Evolutionary conservation across 2,797 vertebrate genomes (phyloP).

Genomic region (Mergus octosetaceus): DNA sequence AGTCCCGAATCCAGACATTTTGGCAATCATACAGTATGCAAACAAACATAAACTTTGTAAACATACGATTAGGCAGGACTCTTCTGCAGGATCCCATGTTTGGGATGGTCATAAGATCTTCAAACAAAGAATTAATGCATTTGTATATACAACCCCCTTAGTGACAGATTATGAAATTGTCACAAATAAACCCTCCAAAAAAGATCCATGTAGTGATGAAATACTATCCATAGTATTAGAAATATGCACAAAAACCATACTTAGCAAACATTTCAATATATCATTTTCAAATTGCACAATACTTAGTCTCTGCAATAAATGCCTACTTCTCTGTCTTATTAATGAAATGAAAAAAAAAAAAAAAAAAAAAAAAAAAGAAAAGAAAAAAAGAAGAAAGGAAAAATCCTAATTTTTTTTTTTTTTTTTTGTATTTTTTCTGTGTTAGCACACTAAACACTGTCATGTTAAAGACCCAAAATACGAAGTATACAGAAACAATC

Average conservation of each 20-base stretch:
- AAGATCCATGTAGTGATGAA: background rate
- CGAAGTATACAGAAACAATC: background rate
- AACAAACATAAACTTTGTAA: slow-evolving; percentile 65
- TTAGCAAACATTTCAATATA: background rate
- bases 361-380: background rate
- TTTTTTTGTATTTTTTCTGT: background rate
- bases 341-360: background rate
- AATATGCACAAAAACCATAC: background rate
- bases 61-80: slow-evolving; percentile 48
- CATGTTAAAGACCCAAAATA: background rate
- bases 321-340: background rate
- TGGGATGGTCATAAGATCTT: slow-evolving; percentile 34
- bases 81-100: slow-evolving; percentile 25
- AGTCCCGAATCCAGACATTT: background rate
- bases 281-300: background rate
- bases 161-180: slow-evolving; percentile 51
- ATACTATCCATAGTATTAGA: background rate
- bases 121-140: slow-evolving; percentile 66
- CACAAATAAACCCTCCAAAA: slow-evolving; percentile 8
- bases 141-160: slow-evolving; percentile 35
- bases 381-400: background rate
- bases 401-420: background rate
- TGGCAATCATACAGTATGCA: slow-evolving; percentile 44
- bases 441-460: background rate
- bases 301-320: background rate